A percentile compares a stretch with the other conserved stretches of the same genome.
phyloP scores from a whole-genome alignment of 2,888 invertebrate species.

The Xylota sylvarum region DNA sequence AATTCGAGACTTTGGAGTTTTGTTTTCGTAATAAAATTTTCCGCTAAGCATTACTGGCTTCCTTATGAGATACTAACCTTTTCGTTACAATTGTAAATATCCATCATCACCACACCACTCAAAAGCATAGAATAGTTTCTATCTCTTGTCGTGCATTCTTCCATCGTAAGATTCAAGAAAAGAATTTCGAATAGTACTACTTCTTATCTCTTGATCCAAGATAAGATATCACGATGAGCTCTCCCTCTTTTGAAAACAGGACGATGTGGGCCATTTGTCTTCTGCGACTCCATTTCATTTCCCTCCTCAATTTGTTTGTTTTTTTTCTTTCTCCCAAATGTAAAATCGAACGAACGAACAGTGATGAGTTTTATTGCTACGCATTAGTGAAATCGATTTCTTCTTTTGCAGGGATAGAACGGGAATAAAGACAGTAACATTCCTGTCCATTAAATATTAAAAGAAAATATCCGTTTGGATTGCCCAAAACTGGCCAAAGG shows the following conservation, averaged over 20 bases:
- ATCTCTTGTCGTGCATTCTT: no score
- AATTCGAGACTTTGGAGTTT: no score
- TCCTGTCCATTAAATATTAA: slow-evolving; percentile 47
- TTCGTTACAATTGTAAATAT: no score
- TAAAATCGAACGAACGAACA: slow-evolving; percentile 29
- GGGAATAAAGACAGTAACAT: slow-evolving; percentile 31
- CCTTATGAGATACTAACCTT: no score
- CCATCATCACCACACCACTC: no score
- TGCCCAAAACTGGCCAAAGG: slow-evolving; percentile 39
- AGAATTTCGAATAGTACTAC: background rate
- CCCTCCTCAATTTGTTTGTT: background rate
- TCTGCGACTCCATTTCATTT: background rate
- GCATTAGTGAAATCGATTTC: slow-evolving; percentile 51
- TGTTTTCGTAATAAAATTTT: no score
- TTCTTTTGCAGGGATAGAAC: slow-evolving; percentile 18
- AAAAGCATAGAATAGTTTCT: no score
- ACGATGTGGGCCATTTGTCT: slow-evolving; percentile 40
- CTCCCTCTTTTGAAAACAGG: background rate
- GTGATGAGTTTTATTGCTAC: slow-evolving; percentile 24
- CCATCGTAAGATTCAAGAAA: background rate
- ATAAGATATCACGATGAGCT: slow-evolving; percentile 15
- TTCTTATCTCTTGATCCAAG: slow-evolving; percentile 12
- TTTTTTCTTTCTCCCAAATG: background rate
- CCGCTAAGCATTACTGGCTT: no score
- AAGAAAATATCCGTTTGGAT: slow-evolving; percentile 18